Evolutionary conservation across 2,797 vertebrate genomes (phyloP).

Genomic region (Pygocentrus nattereri): DNA sequence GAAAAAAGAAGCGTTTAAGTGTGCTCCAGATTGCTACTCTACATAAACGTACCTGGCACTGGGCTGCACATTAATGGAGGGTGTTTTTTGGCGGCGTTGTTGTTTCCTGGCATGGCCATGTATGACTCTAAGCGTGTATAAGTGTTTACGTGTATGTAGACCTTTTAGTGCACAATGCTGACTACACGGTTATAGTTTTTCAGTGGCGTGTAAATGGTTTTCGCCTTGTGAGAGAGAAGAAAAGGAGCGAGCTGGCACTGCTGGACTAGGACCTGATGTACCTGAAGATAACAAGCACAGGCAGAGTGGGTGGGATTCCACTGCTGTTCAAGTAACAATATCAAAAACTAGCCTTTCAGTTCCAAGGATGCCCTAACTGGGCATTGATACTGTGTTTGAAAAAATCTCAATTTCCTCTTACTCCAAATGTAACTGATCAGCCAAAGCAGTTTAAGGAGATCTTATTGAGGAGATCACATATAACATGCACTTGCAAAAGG

Average conservation of each 20-base stretch:
- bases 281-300: neutral
- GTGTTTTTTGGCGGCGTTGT: constrained; percentile 16
- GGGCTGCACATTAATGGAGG: constrained; percentile 4
- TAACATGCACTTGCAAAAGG: too few species aligned
- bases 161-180: constrained; percentile 37
- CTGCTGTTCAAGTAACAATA: neutral
- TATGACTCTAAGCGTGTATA: constrained; percentile 2
- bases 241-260: neutral
- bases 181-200: constrained; percentile 33
- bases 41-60: constrained; percentile 33
- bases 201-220: constrained; percentile 14
- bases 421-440: neutral
- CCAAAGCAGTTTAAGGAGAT: neutral
- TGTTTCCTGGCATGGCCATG: constrained; percentile 41
- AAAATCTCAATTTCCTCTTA: neutral
- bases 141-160: constrained; percentile 5
- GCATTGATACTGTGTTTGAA: neutral
- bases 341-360: constrained; percentile 43
- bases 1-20: constrained; percentile 24
- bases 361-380: neutral
- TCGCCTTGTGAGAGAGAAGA: constrained; percentile 11
- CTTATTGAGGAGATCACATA: too few species aligned
- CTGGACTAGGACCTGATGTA: neutral
- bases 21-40: constrained; percentile 24
- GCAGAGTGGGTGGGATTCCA: neutral